Base-by-base conservation (phyloP, 2,113 vertebrate genomes). In the Melanerpes formicivorus region DNA sequence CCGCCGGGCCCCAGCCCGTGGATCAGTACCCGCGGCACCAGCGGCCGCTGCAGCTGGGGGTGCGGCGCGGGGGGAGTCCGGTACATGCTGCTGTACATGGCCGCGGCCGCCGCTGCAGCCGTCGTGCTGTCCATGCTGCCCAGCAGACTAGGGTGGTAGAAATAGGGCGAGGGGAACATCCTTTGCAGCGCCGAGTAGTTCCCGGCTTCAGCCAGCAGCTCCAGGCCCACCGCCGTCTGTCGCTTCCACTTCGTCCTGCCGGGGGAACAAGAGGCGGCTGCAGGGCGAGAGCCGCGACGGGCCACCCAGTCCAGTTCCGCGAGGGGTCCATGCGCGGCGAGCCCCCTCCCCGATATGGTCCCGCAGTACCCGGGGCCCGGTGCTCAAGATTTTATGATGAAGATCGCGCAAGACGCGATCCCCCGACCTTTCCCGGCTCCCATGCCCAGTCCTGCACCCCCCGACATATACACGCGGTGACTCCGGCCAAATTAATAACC, bases 71-170 rank as follows among this genome's bases (percentile, higher is more conserved):
- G 97, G 78, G 99, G 99, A 99, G 99, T 99, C 98, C 99, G 98
- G 97, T 99, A 99, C 98, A 99, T 99, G 94, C 98, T 99, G 98
- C 98, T 99, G 98, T 99, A 99, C 99, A 99, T 99, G 74, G 99
- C 99, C 14, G 99, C 99, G 25, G 99, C 99, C 5, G 99, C 99
- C 3, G 99, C 99, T 4, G 99, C 99, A 18, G 99, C 99, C 23
- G 99, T 98, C 9, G 98, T 98, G 96, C 98, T 98, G 98, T 99
- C 99, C 98, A 99, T 98, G 93, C 98, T 98, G 93, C 99, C 98
- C 95, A 99, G 97, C 95, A 99, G 97, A 89, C 99, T 99, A 16
- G 99, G 99, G 93, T 99, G 99, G 97, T 99, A 99, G 98, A 99
- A 99, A 87, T 99, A 99, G 74, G 99, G 99, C 78, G 99, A 99